Base-by-base conservation (phyloP, 2,797 vertebrate genomes). In the Microhierax caerulescens region DNA sequence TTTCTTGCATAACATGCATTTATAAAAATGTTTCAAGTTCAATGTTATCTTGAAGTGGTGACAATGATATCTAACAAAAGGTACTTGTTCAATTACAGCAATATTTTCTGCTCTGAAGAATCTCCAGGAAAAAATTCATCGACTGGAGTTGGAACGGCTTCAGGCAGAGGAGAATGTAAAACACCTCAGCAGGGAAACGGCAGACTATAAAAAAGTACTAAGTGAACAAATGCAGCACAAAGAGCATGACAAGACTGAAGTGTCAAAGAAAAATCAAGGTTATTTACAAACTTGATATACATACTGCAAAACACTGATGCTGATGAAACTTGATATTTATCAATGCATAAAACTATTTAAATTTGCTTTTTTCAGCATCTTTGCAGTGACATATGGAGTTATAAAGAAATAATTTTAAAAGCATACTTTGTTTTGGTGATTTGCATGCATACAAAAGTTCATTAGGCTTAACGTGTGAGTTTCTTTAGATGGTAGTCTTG, bases 71-170 rank as follows among this genome's bases (percentile, higher is more conserved):
- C 67, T 95, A 80, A 97, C 47, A 48, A 39, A 60, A 80, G 8
- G 13, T 59, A 10, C 74, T 83, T 83, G 25, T 67, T 96, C 69
- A 19, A 94, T 93, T 91, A 30, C 97, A 99, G 99, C 98, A 5
- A 99, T 99, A 97, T 97, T 99, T 83, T 99, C 99, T 45, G 99
- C 99, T 57, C 97, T 99, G 98, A 99, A 98, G 97, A 99, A 99
- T 97, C 99, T 99, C 65, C 99, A 99, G 97, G 99, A 99, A 95
- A 99, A 99, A 98, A 99, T 99, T 84, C 98, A 97, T 75, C 98
- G 88, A 36, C 97, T 99, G 96, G 99, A 99, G 96, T 67, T 99
- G 94, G 99, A 99, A 94, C 98, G 98, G 68, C 95, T 97, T 90
- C 98, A 98, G 43, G 97, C 98, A 0, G 98, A 99, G 87, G 98